These are phyloP conservation scores for Esox masquinongy DNA, from an alignment of 2,797 vertebrate genomes.

Conservation along the genomic window DNA sequence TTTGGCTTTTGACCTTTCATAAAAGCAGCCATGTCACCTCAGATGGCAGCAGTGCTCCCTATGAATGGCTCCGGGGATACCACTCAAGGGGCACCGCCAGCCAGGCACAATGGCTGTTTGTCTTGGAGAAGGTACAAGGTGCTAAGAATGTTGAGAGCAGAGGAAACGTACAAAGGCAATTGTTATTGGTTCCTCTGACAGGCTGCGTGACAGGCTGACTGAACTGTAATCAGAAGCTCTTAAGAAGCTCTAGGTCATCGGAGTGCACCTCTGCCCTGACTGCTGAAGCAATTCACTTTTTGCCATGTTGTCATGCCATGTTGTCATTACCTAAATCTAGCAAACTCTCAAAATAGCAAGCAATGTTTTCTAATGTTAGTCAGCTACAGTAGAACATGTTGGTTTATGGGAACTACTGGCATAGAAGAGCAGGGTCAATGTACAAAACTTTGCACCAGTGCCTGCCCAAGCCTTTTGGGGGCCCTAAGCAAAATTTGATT, in stretches of 20 bases:
- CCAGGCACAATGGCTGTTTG: conserved; percentile 50
- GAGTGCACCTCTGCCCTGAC: not conserved
- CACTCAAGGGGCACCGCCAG: conserved; percentile 22
- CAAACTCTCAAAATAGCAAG: too few species aligned
- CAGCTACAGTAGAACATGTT: too few species aligned
- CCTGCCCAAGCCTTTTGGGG: too few species aligned
- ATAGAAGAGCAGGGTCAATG: too few species aligned
- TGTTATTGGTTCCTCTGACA: conserved; percentile 59
- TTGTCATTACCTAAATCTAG: too few species aligned
- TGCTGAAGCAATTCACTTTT: not conserved
- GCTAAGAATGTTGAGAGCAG: conserved; percentile 47
- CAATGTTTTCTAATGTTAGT: too few species aligned
- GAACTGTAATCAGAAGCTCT: conserved; percentile 61
- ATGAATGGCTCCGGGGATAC: not conserved
- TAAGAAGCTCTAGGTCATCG: conserved; percentile 12
- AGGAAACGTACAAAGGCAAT: conserved; percentile 48
- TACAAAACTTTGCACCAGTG: too few species aligned
- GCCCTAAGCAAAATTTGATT: too few species aligned
- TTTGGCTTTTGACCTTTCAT: conserved; percentile 41
- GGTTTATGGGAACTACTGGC: too few species aligned
- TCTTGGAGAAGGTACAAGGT: conserved; percentile 42
- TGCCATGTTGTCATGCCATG: too few species aligned
- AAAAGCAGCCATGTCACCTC: conserved; percentile 43
- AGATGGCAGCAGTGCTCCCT: conserved; percentile 34
- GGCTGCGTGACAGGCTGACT: conserved; percentile 42